Base-by-base conservation (phyloP, 2,797 vertebrate genomes). In the Betta splendens region DNA sequence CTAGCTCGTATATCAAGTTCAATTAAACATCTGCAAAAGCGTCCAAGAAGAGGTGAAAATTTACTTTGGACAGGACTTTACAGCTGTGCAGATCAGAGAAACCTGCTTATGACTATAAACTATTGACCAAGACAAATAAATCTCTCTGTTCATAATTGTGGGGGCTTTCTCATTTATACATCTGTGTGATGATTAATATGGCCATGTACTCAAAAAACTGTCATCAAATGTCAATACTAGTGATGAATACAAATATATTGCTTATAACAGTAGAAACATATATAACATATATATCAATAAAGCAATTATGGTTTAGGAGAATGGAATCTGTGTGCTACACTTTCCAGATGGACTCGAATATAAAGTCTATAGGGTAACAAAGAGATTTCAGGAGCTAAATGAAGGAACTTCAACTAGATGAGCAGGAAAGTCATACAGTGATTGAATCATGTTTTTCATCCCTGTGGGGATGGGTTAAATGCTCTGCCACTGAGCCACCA, bases 101-200 rank as follows among this genome's bases (percentile, higher is more conserved):
- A 29, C 13, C 32, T 21, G 11, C 31, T 40, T 56, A 29, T 17
- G 64, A 31, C 32, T 44, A 62, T 46, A 63, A 47, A 47, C 0
- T 17, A 35, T 40, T 38, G 17, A 68, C 69, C 69, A 59, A 70
- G 58, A 55, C 73, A 71, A 74, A 66, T 32, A 65, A n/a, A 45
- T 64, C 32, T 44, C 26, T 40, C 28, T 9, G n/a, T 56, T 39
- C 18, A 22, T 58, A 29, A 52, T 28, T 58, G 37, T 55, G 32
- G 18, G 29, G 11, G 21, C 12, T 58, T 40, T 52, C 40, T 23
- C 31, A 18, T 64, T 66, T 38, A 39, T 29, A 45, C 32, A 44
- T 55, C 47, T 31, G 12, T 47, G 23, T 36, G 25, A 23, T 36
- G 36, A 37, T 33, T 26, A 23, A 57, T 58, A 42, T 3, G 47